Evolutionary conservation across 2,113 vertebrate species (phyloP).

Genomic region (Anhinga anhinga): DNA sequence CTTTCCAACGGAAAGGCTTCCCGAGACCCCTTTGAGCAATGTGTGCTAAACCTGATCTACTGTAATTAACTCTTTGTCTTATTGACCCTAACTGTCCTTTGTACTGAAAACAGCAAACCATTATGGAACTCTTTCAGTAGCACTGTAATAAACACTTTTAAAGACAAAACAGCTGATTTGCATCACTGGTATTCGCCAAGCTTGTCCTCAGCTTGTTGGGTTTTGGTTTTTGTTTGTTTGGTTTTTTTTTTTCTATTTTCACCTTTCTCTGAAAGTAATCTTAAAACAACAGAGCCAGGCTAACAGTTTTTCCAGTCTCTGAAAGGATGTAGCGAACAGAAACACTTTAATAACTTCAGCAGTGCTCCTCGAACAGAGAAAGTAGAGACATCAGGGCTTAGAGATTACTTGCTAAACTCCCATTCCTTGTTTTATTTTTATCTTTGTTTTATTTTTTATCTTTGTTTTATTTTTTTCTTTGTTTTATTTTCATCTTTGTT

Average conservation of each 20-base stretch:
- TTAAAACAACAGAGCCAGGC: neutral
- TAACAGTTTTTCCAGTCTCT: neutral
- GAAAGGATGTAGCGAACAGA: neutral
- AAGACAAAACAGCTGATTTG: neutral
- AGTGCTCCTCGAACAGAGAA: neutral
- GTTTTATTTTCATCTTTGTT: neutral
- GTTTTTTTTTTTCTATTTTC: neutral
- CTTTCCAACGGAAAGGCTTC: neutral
- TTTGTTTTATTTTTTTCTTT: neutral
- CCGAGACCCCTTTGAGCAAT: neutral
- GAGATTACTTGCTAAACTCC: neutral
- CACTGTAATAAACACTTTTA: neutral
- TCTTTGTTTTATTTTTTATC: no score
- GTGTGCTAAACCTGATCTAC: neutral
- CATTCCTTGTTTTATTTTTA: neutral
- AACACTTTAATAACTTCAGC: neutral
- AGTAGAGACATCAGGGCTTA: neutral
- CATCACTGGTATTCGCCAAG: neutral
- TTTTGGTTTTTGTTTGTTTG: no score
- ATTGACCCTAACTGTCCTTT: neutral
- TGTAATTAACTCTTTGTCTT: neutral
- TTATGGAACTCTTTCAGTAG: neutral
- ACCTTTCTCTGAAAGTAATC: neutral
- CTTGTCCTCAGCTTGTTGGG: neutral
- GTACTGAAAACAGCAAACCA: neutral